Evolutionary conservation across 2,888 invertebrate genomes (phyloP).

Genomic region (Coleophora flavipennella): DNA sequence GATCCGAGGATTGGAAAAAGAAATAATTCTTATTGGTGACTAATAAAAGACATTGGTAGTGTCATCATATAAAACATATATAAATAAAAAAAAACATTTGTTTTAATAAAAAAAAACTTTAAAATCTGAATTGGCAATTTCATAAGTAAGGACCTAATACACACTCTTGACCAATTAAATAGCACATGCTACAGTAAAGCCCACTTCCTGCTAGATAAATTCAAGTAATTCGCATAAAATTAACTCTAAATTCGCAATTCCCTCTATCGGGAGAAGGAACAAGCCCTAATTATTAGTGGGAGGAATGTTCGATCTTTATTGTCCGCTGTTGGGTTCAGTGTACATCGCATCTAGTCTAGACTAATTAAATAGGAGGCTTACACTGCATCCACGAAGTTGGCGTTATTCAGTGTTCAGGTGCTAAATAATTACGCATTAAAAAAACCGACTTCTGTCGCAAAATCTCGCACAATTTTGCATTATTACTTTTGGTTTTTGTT

Average conservation of each 20-base stretch:
- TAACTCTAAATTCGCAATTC: conserved; percentile 39
- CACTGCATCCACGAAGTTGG: neutral
- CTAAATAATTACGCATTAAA: neutral
- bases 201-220: conserved; percentile 48
- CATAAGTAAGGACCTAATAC: no score
- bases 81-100: no score
- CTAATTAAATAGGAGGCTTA: conserved; percentile 53
- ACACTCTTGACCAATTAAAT: no score
- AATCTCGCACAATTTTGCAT: no score
- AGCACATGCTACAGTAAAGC: neutral
- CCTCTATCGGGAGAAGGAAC: conserved; percentile 47
- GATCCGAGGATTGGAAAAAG: no score
- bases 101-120: no score
- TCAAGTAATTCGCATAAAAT: conserved; percentile 58
- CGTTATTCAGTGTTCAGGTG: neutral
- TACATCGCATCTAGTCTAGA: conserved; percentile 43
- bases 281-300: conserved; percentile 59
- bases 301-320: conserved; percentile 67
- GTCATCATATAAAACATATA: no score
- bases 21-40: no score
- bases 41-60: no score
- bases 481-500: no score
- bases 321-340: conserved; percentile 36
- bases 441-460: no score
- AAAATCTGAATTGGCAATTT: no score